Base-by-base conservation (phyloP, 2,888 invertebrate genomes). In the Drosophila acutilabella region DNA sequence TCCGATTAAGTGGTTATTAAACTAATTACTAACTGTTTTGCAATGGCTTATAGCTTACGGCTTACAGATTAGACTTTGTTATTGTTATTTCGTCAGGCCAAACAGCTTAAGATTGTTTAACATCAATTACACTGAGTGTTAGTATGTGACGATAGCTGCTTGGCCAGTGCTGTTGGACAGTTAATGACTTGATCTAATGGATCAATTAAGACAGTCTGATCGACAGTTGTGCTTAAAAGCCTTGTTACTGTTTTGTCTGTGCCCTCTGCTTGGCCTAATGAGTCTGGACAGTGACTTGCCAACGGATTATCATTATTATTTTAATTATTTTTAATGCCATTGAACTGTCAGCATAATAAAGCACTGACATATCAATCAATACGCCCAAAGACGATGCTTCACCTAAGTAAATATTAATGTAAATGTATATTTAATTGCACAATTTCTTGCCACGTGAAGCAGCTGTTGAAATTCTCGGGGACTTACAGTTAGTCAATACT, bases 131-230 rank as follows among this genome's bases (percentile, higher is more conserved):
- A 16, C 20, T 14, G 23, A 36, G n/a, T 52, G n/a, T 11, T 6
- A 11, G 20, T 8, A 4, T 41, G n/a, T 38, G 23, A 33, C 36
- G n/a, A 18, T 18, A 61, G 44, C 42, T 26, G 36, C n/a, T 38
- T 60, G 42, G 36, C n/a, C 20, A 45, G 20, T 23, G 30, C 47
- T 42, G 48, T 42, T 54, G 65, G 62, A 16, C 62, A 64, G 57
- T 57, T 74, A 81, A 78, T 78, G 56, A 62, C 64, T 48, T 57
- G n/a, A 30, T 48, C 69, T 78, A 75, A 80, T 78, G 64, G 57
- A 65, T 80, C 57, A 81, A 81, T 78, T 75, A 81, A 47, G 36
- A 18, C 26, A 14, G 11, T 60, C 59, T 33, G 44, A 51, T 53
- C 42, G 33, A 13, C 56, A 45, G 45, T 45, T 11, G 47, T 40